Conservation (phyloP, 2,113 vertebrate genomes). For the Caracal caracal region DNA sequence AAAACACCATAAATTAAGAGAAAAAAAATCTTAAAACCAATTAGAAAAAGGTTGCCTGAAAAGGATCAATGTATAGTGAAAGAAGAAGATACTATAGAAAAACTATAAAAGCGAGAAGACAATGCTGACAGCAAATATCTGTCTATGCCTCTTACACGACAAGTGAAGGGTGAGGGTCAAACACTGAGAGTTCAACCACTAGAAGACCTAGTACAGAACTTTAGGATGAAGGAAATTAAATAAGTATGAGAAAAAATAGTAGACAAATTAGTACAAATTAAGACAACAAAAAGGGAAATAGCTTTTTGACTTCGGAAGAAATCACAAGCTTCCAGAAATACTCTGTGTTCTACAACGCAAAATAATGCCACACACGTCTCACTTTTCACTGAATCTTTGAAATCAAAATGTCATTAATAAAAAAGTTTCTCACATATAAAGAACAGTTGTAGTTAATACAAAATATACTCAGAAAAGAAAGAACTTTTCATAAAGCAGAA, state of each 20-base stretch:
- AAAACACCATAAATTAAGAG: background rate
- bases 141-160: background rate
- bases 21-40: background rate
- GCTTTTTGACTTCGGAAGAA: background rate
- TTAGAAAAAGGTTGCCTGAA: background rate
- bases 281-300: background rate
- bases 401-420: background rate
- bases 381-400: background rate
- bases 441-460: background rate
- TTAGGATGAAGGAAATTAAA: conserved; percentile 10
- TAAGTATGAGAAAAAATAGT: background rate
- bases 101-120: background rate
- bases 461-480: background rate
- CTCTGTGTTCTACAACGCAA: background rate
- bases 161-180: background rate
- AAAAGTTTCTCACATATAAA: background rate
- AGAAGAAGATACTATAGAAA: background rate
- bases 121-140: background rate
- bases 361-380: conserved; percentile 9
- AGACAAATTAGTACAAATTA: background rate
- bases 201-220: background rate
- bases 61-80: background rate
- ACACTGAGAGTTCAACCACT: background rate
- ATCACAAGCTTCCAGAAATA: conserved; percentile 14
- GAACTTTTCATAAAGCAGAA: background rate